Evolutionary conservation across 2,888 invertebrate species (phyloP), one percentile per base, ranked within the genome.

Genomic region (Dicyrtoma fusca): DNA sequence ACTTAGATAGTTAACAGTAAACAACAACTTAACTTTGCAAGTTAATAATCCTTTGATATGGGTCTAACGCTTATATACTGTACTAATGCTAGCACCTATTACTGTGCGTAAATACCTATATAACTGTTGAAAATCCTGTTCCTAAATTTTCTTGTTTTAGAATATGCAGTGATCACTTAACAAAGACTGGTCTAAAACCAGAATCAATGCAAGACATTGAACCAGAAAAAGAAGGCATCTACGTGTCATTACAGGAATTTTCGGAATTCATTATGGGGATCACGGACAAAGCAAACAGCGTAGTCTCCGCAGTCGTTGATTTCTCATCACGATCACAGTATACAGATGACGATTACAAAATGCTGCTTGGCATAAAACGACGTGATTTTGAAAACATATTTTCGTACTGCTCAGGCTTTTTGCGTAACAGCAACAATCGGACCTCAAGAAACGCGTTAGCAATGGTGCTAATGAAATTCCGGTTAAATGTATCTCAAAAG

Each of bases 391-490:
- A 55, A 55, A 55, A 21, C 23, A 4, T 55, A 8, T 21, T 21
- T 21, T 5, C 19, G 25, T 21, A 6, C 25, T 23, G 10, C 6
- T 11, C 19, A 21, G 5, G 4, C 5, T 6, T 10, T 14, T 5
- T 55, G 26, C 25, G 21, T 1, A 51, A 61, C 11, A 69, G 69
- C 0, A 0, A 0, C 0, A 51, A 72, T 26, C 59, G 76, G 5
- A 44, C 59, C 0, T 0, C 65, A 0, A 1, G 57, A 17, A 71
- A 66, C 17, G 72, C 76, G 11, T 45, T 76, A 5, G 75, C 57
- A 13, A 53, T 76, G 1, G 62, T 76, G 47, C 23, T 76, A 13
- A 63, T 62, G 26, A 74, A 72, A 42, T 8, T 76, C 6, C 34
- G 75, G 0, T 47, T 75, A 0, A 68, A 66, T 13, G 14, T 73